Evolutionary conservation across 2,113 vertebrate species (phyloP).

Genomic region (Salminus brasiliensis): DNA sequence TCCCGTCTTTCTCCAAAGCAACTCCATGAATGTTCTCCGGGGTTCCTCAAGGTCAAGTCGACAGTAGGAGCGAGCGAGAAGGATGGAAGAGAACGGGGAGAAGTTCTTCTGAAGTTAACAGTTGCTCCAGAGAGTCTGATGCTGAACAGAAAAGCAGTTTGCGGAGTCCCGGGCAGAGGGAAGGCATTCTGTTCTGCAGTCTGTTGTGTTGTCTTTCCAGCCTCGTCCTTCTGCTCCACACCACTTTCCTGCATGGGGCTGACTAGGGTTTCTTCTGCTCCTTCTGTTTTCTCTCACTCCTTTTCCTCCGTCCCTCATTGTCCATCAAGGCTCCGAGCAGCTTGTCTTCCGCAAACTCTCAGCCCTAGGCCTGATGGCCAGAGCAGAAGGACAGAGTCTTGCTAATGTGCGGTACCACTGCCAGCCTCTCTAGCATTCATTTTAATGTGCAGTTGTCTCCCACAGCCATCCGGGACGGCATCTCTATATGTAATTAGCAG

Average conservation of each 20-base stretch:
- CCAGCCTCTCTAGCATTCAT: conserved; percentile 47
- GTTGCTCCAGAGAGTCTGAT: conserved; percentile 8
- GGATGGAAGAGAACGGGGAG: not conserved
- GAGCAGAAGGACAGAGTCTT: conserved; percentile 48
- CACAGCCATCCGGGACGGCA: conserved; percentile 30
- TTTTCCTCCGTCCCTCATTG: conserved; percentile 35
- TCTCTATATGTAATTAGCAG: conserved; percentile 54
- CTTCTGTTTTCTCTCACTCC: conserved; percentile 34
- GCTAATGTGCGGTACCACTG: conserved; percentile 42
- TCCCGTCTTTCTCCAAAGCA: not conserved
- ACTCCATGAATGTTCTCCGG: conserved; percentile 10
- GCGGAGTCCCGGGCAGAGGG: conserved; percentile 29
- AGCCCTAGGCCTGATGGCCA: conserved; percentile 18
- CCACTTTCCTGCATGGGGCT: conserved; percentile 23
- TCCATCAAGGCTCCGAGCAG: conserved; percentile 34
- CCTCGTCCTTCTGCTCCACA: conserved; percentile 46
- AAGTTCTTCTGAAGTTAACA: conserved; percentile 19
- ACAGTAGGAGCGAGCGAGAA: not conserved
- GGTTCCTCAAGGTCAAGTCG: not conserved
- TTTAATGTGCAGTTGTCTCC: conserved; percentile 56
- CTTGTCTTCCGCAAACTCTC: conserved; percentile 35
- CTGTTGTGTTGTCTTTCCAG: conserved; percentile 47
- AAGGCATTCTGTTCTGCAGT: conserved; percentile 43
- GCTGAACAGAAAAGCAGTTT: conserved; percentile 24
- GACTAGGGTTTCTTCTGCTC: conserved; percentile 22